Base-by-base conservation (phyloP, 2,888 invertebrate species). In the Palloptera scutellata region DNA sequence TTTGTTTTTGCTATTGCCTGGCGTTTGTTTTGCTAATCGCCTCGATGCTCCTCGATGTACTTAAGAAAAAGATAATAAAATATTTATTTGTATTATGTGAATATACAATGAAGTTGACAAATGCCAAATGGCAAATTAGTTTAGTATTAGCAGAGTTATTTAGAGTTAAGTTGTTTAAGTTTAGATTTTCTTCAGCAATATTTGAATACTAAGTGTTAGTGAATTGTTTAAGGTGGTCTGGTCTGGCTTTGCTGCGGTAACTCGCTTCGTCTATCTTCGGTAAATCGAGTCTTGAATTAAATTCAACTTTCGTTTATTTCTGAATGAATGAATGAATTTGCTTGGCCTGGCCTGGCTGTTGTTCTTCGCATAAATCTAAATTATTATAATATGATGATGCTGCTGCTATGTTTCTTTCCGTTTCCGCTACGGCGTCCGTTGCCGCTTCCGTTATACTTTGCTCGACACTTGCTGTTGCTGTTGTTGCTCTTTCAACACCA, bases 181-280 rank as follows among this genome's bases (percentile, higher is more conserved):
- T 30, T 30, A 4, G 1, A 4, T n/a, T n/a, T 6, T 48, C 15
- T 48, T 48, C 15, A 13, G 51, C 51, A 48, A 15, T 48, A 15
- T n/a, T n/a, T n/a, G 4, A 4, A 48, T 48, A 48, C 6, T n/a
- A n/a, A n/a, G 51, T 48, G 13, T 48, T 53, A 17, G 3, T 53
- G 4, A 61, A n/a, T 41, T 51, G 52, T 67, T 78, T 78, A 79
- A 72, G 83, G 82, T 76, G 84, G 83, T 77, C 81, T 76, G 84
- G 83, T 77, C 81, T 78, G 41, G 80, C 76, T 77, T 83, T 80
- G 66, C 77, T 78, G 42, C 71, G 73, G 68, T 77, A 79, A 54
- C 70, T 68, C 41, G 71, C 70, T 45, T 57, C 20, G 48, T 72
- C 79, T 68, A 69, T 68, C n/a, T n/a, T n/a, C 54, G 79, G 77